phyloP scores from a whole-genome alignment of 2,888 invertebrate species.

The Hypselothyrea guttata region DNA sequence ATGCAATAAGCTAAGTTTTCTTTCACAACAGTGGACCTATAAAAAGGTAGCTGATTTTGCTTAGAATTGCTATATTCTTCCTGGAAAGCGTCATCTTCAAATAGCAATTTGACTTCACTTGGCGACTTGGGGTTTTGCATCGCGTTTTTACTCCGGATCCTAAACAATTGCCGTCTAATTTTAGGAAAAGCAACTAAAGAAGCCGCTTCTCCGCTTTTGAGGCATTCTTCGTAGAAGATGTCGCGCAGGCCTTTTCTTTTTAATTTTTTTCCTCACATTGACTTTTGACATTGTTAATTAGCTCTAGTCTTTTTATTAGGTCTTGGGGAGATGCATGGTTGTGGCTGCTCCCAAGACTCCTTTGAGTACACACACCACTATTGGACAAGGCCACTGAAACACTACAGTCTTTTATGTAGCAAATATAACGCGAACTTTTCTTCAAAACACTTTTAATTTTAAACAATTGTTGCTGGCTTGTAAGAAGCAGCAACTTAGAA shows the following conservation, averaged over 20 bases:
- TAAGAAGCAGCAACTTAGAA: neutral
- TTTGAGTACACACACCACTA: slow-evolving; percentile 13
- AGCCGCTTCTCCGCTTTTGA: slow-evolving; percentile 2
- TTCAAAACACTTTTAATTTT: slow-evolving; percentile 9
- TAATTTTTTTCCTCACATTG: slow-evolving; percentile 2
- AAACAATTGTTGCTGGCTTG: slow-evolving; percentile 19
- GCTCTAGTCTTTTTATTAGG: slow-evolving; percentile 2
- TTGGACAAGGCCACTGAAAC: slow-evolving; percentile 7
- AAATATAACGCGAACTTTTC: slow-evolving; percentile 2
- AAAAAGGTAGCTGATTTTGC: slow-evolving; percentile 4
- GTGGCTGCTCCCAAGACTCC: slow-evolving; percentile 4
- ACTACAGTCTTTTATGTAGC: slow-evolving; percentile 10
- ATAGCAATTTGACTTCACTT: neutral
- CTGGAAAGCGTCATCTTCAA: neutral
- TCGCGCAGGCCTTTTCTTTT: slow-evolving; percentile 8
- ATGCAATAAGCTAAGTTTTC: slow-evolving; percentile 7
- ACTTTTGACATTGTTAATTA: slow-evolving; percentile 5
- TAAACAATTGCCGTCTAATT: slow-evolving; percentile 11
- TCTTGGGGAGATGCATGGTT: slow-evolving; percentile 4
- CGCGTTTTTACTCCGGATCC: slow-evolving; percentile 1
- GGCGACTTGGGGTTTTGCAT: neutral
- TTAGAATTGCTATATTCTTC: slow-evolving; percentile 4
- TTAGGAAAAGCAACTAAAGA: slow-evolving; percentile 11
- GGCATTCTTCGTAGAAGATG: slow-evolving; percentile 14
- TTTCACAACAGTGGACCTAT: slow-evolving; percentile 4